phyloP scores from a whole-genome alignment of 2,797 vertebrate genomes.

The Alosa sapidissima region DNA sequence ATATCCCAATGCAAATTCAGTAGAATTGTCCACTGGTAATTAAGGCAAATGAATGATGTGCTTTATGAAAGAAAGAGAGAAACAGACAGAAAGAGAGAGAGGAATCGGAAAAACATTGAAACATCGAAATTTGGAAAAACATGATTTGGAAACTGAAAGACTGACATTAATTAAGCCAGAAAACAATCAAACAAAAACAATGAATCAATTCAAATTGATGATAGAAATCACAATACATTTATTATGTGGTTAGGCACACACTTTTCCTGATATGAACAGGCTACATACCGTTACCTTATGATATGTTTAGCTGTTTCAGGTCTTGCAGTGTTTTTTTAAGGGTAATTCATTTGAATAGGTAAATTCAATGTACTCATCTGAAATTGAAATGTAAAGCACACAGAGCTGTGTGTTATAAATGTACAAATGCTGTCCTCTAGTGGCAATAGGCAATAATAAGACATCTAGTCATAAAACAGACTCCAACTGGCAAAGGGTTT shows the following conservation, averaged over 20 bases:
- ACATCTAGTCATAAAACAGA: no score
- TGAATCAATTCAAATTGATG: neutral
- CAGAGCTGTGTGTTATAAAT: neutral
- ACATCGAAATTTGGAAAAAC: neutral
- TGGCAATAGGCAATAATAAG: constrained; percentile 39
- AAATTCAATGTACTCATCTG: neutral
- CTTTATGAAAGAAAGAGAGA: no score
- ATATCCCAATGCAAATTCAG: no score
- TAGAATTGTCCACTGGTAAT: no score
- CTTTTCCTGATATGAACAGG: neutral
- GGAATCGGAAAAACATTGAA: no score
- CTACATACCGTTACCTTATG: neutral
- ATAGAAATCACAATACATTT: neutral
- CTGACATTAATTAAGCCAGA: neutral
- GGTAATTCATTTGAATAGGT: neutral
- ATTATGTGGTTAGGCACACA: neutral
- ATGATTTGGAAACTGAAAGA: no score
- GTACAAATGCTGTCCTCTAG: constrained; percentile 61
- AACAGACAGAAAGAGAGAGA: no score
- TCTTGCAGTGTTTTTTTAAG: neutral
- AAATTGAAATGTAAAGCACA: neutral
- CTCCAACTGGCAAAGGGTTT: no score
- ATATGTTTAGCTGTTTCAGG: neutral
- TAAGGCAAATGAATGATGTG: no score
- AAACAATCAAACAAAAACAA: neutral